Evolutionary conservation across 2,113 vertebrate species (phyloP), one percentile per base, ranked within the genome.

Genomic region (Psilopsiagon aymara): DNA sequence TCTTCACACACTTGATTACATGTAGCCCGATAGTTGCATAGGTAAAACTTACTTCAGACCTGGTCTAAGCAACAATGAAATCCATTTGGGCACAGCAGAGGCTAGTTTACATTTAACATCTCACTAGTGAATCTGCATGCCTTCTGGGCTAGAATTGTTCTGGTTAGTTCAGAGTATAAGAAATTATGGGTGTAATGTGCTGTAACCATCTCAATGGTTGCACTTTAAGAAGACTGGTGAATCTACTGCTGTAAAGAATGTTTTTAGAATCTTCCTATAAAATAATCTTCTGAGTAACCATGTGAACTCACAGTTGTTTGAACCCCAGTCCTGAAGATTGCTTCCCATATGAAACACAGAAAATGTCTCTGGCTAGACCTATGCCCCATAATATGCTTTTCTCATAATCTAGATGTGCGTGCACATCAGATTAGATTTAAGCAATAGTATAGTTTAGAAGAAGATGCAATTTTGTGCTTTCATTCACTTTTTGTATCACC

Each of bases 311-410:
- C 31, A 77, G 52, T 28, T 92, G 55, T 69, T 59, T 59, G 57
- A 59, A 59, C 20, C n/a, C 14, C 79, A 67, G 33, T 79, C 16
- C 47, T 77, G 28, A 83, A 86, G 62, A 23, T 55, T 89, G n/a
- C 60, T 77, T 90, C 37, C 74, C 7, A 0, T 28, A 55, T n/a
- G 78, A 80, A 78, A 63, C 24, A 44, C 41, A 94, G 64, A 95
- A 94, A 71, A 62, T n/a, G 51, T 17, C 43, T 94, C 83, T 78
- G 68, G 70, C 84, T 96, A 86, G 86, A 94, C 24, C 57, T 80
- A 7, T 79, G 23, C 18, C 28, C 44, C n/a, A 59, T 14, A 77
- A 33, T 44, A 7, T 74, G 20, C 79, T 97, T 92, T 94, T 84
- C 73, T 83, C 0, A 0, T 95, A 90, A 87, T 83, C 55, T 55